These are phyloP conservation scores for Lissocephala sabroskyi DNA, from an alignment of 2,888 invertebrate species.

Conservation along the genomic window DNA sequence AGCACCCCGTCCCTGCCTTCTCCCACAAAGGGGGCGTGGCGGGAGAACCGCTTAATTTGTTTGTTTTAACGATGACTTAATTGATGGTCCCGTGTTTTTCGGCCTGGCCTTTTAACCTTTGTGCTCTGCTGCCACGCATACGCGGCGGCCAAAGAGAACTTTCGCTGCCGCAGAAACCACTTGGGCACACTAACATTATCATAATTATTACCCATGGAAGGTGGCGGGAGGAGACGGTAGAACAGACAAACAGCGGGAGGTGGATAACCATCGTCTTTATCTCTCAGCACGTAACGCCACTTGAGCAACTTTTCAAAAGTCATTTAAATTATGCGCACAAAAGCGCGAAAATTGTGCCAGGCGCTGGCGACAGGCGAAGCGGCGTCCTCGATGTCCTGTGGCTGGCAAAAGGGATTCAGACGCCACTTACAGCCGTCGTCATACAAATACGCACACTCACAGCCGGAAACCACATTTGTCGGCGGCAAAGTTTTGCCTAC, in stretches of 20 bases:
- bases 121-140: too few species aligned
- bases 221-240: constrained; percentile 15
- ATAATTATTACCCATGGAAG: constrained; percentile 41
- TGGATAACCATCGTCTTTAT: constrained; percentile 27
- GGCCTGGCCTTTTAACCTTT: too few species aligned
- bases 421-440: constrained; percentile 57
- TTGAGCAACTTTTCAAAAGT: constrained; percentile 61
- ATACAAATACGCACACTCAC: constrained; percentile 15
- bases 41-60: constrained; percentile 29
- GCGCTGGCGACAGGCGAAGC: constrained; percentile 11
- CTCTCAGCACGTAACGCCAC: constrained; percentile 34
- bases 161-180: constrained; percentile 33
- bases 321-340: constrained; percentile 63
- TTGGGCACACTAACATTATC: constrained; percentile 60
- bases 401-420: constrained; percentile 34
- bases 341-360: constrained; percentile 60
- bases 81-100: too few species aligned
- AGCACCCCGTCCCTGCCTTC: constrained; percentile 5
- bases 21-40: neutral
- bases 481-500: constrained; percentile 51
- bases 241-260: constrained; percentile 13
- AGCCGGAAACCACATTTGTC: constrained; percentile 52
- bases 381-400: neutral
- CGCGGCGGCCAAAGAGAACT: too few species aligned
- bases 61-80: constrained; percentile 30